phyloP scores from a whole-genome alignment of 2,797 vertebrate genomes.

The Tamandua tetradactyla region DNA sequence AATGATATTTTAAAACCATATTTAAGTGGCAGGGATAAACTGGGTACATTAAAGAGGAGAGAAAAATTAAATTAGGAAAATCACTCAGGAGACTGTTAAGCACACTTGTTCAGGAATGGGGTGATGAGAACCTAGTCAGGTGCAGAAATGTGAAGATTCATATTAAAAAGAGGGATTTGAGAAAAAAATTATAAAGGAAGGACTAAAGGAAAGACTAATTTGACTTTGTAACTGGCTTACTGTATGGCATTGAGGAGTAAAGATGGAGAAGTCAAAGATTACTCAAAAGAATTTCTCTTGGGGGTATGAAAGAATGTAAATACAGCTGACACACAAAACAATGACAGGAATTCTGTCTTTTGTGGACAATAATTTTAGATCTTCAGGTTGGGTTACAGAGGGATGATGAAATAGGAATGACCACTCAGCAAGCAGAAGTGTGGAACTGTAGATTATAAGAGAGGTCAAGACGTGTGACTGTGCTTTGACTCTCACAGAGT shows the following conservation, averaged over 20 bases:
- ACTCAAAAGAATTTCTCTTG: neutral
- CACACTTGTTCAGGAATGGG: neutral
- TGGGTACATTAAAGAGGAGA: neutral
- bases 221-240: neutral
- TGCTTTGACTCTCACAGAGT: too few species aligned
- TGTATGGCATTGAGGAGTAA: neutral
- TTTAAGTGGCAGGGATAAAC: neutral
- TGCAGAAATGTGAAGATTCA: neutral
- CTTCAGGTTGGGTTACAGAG: neutral
- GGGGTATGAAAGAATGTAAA: neutral
- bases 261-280: neutral
- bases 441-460: neutral
- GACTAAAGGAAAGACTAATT: constrained; percentile 17
- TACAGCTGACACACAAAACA: neutral
- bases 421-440: neutral
- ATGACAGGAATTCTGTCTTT: neutral
- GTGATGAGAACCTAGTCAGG: neutral
- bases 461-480: neutral
- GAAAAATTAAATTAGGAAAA: neutral
- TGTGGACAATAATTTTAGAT: neutral
- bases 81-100: neutral
- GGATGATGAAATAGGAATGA: neutral
- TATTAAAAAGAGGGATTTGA: neutral
- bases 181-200: constrained; percentile 30
- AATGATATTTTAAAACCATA: constrained; percentile 11